phyloP scores from a whole-genome alignment of 1,140 invertebrate species.

The Archegozetes longisetosus region DNA sequence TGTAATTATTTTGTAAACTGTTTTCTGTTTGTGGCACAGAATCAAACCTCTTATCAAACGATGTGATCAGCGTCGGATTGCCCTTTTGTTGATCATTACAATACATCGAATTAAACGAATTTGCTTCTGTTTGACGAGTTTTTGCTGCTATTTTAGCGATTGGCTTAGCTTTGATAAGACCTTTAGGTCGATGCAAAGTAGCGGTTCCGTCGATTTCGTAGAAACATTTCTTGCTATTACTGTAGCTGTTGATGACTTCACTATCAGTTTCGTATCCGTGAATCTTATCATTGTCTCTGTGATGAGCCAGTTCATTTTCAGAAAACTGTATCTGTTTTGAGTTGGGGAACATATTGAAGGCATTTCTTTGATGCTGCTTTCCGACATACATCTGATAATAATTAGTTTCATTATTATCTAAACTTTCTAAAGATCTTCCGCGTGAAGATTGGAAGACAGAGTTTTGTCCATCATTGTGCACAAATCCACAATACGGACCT shows the following conservation, averaged over 20 bases:
- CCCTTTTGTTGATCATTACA: background rate
- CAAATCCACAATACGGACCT: background rate
- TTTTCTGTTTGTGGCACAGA: background rate
- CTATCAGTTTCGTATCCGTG: conserved; percentile 45
- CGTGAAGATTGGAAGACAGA: conserved; percentile 3
- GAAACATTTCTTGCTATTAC: background rate
- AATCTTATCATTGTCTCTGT: background rate
- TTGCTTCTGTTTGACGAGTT: conserved; percentile 2
- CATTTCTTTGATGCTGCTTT: background rate
- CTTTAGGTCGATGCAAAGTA: conserved; percentile 60
- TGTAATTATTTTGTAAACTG: background rate
- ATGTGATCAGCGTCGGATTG: too few relatives aligned
- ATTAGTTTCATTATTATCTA: conserved; percentile 1
- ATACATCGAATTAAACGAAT: background rate
- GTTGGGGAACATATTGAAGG: background rate
- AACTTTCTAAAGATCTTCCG: conserved; percentile 17
- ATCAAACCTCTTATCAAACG: too few relatives aligned
- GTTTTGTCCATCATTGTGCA: background rate
- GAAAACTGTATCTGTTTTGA: background rate
- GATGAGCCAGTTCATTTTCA: background rate
- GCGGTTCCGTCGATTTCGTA: conserved; percentile 42
- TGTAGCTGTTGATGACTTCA: conserved; percentile 16
- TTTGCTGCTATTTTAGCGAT: conserved; percentile 51
- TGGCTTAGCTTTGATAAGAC: conserved; percentile 56
- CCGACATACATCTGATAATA: background rate